phyloP scores from a whole-genome alignment of 2,113 vertebrate species.

The Anoplopoma fimbria region DNA sequence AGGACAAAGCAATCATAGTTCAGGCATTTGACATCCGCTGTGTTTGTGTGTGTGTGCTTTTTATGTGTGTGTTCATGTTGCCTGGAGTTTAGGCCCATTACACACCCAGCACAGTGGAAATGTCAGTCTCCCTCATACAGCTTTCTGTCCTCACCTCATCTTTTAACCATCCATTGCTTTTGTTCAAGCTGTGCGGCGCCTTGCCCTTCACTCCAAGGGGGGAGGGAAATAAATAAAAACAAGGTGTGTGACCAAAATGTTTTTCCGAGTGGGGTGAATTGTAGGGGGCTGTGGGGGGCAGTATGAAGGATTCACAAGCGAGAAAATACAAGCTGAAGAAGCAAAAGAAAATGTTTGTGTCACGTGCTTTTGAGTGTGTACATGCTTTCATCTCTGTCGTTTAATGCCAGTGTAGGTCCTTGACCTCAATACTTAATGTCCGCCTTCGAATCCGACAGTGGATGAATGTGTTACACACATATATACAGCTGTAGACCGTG shows the following conservation, averaged over 20 bases:
- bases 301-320: neutral
- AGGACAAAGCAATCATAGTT: slow-evolving; percentile 1
- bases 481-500: neutral
- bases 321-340: neutral
- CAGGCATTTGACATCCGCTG: neutral
- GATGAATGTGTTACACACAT: slow-evolving; percentile 10
- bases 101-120: slow-evolving; percentile 8
- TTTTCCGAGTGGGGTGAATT: slow-evolving; percentile 5
- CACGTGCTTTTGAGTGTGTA: slow-evolving; percentile 1
- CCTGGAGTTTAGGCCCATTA: neutral
- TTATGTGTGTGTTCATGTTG: neutral
- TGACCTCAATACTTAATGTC: slow-evolving; percentile 54
- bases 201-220: neutral
- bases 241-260: neutral
- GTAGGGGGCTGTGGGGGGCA: too few relatives aligned
- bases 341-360: neutral
- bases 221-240: neutral
- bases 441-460: slow-evolving; percentile 31
- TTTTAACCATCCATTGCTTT: slow-evolving; percentile 13
- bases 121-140: neutral
- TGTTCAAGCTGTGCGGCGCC: slow-evolving; percentile 3
- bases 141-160: neutral
- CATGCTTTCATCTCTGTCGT: slow-evolving; percentile 32
- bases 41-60: neutral
- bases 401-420: slow-evolving; percentile 49